A percentile compares a stretch with the other conserved stretches of the same genome.
These are phyloP conservation scores for Nematostella vectensis DNA, from an alignment of 92 coral and sea anemone genomes.

Conservation along the genomic window DNA sequence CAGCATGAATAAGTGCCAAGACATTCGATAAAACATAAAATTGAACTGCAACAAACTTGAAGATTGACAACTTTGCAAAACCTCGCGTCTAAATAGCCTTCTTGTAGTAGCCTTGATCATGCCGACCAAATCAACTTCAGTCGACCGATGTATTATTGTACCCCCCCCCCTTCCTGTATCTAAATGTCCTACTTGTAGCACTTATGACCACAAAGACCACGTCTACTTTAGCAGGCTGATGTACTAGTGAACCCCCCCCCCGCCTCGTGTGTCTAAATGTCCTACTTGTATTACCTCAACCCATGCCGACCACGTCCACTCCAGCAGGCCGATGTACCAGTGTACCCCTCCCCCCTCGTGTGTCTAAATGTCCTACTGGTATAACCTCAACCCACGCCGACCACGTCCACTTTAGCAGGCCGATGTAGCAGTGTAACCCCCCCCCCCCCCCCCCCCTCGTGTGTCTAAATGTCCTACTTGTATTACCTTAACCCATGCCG, in stretches of 20 bases:
- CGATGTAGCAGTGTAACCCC: constrained; percentile 51
- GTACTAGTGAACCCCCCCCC: constrained; percentile 63
- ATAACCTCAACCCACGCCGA: constrained; percentile 55
- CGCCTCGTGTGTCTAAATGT: no score
- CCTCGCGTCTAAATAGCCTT: no score
- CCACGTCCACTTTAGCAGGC: constrained; percentile 46
- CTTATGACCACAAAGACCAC: constrained; percentile 59
- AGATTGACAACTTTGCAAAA: no score
- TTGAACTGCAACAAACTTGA: no score
- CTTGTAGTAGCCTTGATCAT: constrained; percentile 56
- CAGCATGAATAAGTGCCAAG: no score
- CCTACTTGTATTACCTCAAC: constrained; percentile 47
- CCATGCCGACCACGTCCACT: constrained; percentile 59
- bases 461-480: no score
- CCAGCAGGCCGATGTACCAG: constrained; percentile 37
- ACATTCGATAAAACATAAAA: no score
- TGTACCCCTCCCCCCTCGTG: constrained; percentile 61
- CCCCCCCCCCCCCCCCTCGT: no score
- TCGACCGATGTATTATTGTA: constrained; percentile 44
- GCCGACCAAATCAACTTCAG: constrained; percentile 46
- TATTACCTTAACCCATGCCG: constrained; percentile 56
- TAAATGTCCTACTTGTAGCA: no score
- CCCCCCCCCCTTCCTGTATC: no score
- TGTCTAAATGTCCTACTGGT: no score
- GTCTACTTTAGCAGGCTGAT: constrained; percentile 29